A percentile compares a stretch with the other conserved stretches of the same genome.
phyloP scores from a whole-genome alignment of 2,113 vertebrate species.

The Brachyhypopomus gauderio region DNA sequence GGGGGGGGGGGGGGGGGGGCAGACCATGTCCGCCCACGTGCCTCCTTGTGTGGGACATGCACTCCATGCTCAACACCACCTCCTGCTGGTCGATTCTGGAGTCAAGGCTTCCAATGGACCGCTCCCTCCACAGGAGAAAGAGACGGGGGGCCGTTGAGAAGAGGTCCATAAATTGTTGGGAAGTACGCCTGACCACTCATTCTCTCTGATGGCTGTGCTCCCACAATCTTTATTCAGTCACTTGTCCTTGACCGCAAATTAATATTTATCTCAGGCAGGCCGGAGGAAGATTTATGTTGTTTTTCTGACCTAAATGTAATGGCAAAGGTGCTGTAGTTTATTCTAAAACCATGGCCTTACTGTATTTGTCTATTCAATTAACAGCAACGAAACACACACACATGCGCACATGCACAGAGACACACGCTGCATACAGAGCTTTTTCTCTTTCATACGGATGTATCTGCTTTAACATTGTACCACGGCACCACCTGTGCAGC shows the following conservation, averaged over 20 bases:
- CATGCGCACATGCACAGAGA: background rate
- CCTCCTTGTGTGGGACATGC: slow-evolving; percentile 5
- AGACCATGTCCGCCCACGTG: background rate
- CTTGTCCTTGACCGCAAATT: slow-evolving; percentile 57
- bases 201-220: slow-evolving; percentile 31
- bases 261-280: slow-evolving; percentile 51
- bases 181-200: slow-evolving; percentile 40
- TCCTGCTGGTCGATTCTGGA: background rate
- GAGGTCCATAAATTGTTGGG: slow-evolving; percentile 51
- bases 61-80: background rate
- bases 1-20: slow-evolving; percentile 50
- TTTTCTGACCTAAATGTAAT: slow-evolving; percentile 52
- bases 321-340: slow-evolving; percentile 7
- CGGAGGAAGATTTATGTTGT: slow-evolving; percentile 56
- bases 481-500: slow-evolving; percentile 5
- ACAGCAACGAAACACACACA: background rate
- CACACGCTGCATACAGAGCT: background rate
- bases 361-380: background rate
- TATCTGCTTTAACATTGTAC: slow-evolving; percentile 24
- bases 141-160: background rate
- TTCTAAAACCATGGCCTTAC: slow-evolving; percentile 15
- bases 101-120: background rate
- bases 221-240: slow-evolving; percentile 50
- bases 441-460: background rate
- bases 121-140: background rate